phyloP scores from a whole-genome alignment of 2,113 vertebrate genomes.

The Xenotilapia leptura region DNA sequence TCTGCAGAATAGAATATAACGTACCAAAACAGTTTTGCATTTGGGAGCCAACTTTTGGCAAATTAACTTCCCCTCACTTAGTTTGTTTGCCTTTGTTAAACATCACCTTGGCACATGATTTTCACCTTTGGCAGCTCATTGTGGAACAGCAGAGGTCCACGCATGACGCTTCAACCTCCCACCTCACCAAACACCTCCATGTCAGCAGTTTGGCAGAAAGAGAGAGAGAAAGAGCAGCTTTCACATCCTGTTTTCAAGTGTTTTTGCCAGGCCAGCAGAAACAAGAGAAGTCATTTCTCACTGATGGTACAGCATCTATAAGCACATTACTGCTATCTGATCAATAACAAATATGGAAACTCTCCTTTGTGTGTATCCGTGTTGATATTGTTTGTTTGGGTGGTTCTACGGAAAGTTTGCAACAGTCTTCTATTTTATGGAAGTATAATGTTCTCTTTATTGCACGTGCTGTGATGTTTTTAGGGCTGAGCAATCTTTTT shows the following conservation, averaged over 20 bases:
- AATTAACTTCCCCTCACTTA: background rate
- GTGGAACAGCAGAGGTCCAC: conserved; percentile 26
- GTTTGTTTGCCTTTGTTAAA: background rate
- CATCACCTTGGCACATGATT: conserved; percentile 36
- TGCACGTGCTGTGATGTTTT: background rate
- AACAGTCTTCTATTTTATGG: background rate
- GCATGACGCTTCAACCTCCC: background rate
- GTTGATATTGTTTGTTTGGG: background rate
- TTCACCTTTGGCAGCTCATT: conserved; percentile 14
- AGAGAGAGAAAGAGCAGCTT: conserved; percentile 29
- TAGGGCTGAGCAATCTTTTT: background rate
- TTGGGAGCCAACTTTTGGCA: background rate
- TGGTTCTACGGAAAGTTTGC: background rate
- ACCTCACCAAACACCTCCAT: background rate
- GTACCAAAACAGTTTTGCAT: background rate
- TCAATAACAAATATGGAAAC: conserved; percentile 9
- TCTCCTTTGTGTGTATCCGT: background rate
- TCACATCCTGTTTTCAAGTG: conserved; percentile 50
- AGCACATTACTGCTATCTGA: conserved; percentile 25
- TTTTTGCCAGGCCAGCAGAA: conserved; percentile 64
- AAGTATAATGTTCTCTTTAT: background rate
- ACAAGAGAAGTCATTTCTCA: conserved; percentile 54
- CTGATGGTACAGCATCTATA: background rate
- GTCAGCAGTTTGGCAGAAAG: conserved; percentile 54
- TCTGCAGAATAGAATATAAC: conserved; percentile 12